These are phyloP conservation scores for Mixornis gularis DNA, from an alignment of 2,113 vertebrate genomes.

Conservation along the genomic window DNA sequence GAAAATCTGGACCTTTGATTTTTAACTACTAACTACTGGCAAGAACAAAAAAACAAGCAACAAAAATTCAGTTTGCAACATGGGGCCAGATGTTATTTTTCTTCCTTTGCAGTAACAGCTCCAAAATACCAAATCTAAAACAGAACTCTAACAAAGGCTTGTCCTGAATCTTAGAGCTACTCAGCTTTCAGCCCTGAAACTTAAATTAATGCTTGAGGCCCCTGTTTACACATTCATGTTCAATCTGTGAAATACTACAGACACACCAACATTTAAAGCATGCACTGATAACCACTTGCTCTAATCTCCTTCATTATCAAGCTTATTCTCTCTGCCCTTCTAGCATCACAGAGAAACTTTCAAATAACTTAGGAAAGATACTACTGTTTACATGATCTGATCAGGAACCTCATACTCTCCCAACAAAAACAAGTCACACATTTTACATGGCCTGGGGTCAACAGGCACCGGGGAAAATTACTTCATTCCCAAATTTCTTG, in stretches of 20 bases:
- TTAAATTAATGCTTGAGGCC: background rate
- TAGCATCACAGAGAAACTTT: background rate
- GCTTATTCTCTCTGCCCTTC: background rate
- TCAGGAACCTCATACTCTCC: background rate
- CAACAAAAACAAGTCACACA: background rate
- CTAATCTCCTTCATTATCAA: background rate
- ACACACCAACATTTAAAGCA: background rate
- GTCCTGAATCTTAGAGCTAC: background rate
- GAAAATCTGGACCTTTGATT: slow-evolving; percentile 28
- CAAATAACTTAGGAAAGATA: background rate
- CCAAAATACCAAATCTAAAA: background rate
- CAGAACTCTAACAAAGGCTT: background rate
- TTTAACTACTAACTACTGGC: slow-evolving; percentile 20
- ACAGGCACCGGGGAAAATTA: background rate
- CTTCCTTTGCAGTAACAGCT: background rate
- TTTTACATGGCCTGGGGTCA: background rate
- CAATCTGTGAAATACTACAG: background rate
- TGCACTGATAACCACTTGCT: background rate
- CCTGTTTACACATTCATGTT: background rate
- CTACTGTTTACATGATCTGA: rapidly evolving
- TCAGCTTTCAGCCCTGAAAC: background rate
- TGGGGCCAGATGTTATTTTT: background rate
- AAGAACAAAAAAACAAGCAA: background rate
- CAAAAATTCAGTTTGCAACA: background rate
- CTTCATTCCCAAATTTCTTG: background rate